A percentile compares a stretch with the other conserved stretches of the same genome.
Evolutionary conservation across 92 coral and sea anemone genomes (phyloP).

Genomic region (Palythoa heliodiscus): DNA sequence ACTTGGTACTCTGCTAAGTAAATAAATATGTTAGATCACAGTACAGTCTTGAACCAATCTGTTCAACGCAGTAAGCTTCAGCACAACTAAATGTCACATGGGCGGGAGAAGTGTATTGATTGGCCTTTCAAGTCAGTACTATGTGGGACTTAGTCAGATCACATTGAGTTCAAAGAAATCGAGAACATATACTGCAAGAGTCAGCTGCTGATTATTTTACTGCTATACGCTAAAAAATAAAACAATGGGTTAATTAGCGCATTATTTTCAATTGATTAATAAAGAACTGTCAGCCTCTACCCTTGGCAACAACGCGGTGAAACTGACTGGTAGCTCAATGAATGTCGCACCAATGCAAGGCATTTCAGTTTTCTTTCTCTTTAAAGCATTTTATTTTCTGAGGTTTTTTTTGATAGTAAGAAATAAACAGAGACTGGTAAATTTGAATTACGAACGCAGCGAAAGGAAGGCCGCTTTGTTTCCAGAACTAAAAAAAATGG

Average conservation of each 20-base stretch:
- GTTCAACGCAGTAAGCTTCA: not conserved
- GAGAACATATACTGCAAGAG: conserved; percentile 57
- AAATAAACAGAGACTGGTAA: too few species aligned
- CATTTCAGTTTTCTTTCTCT: not conserved
- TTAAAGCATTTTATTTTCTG: not conserved
- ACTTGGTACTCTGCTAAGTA: not conserved
- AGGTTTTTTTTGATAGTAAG: not conserved
- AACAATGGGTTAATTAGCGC: conserved; percentile 33
- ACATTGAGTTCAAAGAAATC: conserved; percentile 49
- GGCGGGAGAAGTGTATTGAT: conserved; percentile 57
- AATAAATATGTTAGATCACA: not conserved
- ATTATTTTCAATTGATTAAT: not conserved
- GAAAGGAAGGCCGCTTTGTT: too few species aligned
- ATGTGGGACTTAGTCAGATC: conserved; percentile 46
- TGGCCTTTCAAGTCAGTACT: conserved; percentile 58
- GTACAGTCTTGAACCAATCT: not conserved
- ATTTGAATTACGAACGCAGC: too few species aligned
- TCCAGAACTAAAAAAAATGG: too few species aligned
- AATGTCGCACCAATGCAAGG: not conserved
- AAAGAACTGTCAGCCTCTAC: conserved; percentile 7
- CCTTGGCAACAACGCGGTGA: not conserved
- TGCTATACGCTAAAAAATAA: conserved; percentile 4
- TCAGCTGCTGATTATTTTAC: not conserved
- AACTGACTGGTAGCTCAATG: not conserved
- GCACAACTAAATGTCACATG: conserved; percentile 33